Conservation (phyloP, 1,140 invertebrate species). For the Trichonephila clavipes region DNA sequence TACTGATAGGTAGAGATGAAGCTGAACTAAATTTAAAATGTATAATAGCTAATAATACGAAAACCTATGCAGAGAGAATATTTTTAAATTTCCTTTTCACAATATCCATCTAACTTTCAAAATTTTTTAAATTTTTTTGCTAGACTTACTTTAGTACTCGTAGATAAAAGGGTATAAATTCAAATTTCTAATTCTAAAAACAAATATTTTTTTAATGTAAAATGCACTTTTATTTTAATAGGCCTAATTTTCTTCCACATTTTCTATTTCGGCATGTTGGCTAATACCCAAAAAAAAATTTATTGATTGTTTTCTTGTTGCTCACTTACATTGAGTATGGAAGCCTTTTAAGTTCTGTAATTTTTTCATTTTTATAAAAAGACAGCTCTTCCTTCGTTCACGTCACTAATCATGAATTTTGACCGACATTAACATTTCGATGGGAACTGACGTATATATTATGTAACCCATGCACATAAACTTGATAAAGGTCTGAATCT, state of each 20-base stretch:
- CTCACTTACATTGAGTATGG: background rate
- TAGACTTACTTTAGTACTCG: background rate
- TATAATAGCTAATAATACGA: background rate
- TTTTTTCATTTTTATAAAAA: background rate
- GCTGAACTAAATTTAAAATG: background rate
- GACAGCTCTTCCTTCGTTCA: background rate
- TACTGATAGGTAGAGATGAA: background rate
- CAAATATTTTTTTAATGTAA: background rate
- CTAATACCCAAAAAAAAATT: background rate
- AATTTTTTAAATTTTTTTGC: background rate
- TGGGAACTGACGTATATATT: too few species aligned
- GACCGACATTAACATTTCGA: background rate
- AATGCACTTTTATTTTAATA: background rate
- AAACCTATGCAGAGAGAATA: background rate
- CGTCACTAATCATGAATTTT: background rate
- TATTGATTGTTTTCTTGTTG: background rate
- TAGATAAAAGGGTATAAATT: background rate
- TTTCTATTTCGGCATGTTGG: background rate
- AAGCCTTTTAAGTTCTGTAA: conserved; percentile 31
- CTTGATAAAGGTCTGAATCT: too few species aligned
- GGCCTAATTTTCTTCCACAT: background rate
- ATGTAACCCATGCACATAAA: too few species aligned
- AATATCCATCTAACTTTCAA: background rate
- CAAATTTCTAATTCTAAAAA: background rate
- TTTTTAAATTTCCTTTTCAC: background rate